Evolutionary conservation across 2,113 vertebrate genomes (phyloP).

Genomic region (Catagonus wagneri): DNA sequence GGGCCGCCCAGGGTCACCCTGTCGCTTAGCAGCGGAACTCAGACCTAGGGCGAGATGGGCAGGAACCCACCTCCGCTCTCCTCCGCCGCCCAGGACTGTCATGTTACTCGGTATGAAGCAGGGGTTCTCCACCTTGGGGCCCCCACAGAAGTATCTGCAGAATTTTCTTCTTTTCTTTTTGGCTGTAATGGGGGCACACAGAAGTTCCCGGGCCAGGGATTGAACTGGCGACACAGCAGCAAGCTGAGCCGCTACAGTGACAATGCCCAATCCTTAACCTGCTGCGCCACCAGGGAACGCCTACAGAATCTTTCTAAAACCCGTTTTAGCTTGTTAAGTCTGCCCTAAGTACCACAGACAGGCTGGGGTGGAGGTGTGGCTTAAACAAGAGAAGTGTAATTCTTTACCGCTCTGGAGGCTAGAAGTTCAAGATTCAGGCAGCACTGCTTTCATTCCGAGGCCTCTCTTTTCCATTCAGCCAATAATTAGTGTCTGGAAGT

Average conservation of each 20-base stretch:
- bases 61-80: not conserved
- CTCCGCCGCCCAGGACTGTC: not conserved
- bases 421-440: accelerated
- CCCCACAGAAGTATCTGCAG: too few species aligned
- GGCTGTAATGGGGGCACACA: too few species aligned
- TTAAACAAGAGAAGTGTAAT: accelerated
- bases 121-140: not conserved
- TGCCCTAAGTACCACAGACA: not conserved
- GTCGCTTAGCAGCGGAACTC: too few species aligned
- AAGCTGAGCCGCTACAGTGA: too few species aligned
- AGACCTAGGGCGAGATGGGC: accelerated
- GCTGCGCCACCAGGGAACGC: too few species aligned
- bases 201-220: too few species aligned
- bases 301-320: not conserved
- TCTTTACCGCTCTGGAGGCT: too few species aligned
- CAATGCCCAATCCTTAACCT: too few species aligned
- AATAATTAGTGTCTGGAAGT: constrained; percentile 71
- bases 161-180: too few species aligned
- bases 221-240: too few species aligned
- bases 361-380: too few species aligned
- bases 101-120: accelerated
- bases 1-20: too few species aligned
- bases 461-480: constrained; percentile 63
- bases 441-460: not conserved
- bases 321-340: accelerated